Evolutionary conservation across 2,113 vertebrate genomes (phyloP).

Genomic region (Sisor rabdophorus): DNA sequence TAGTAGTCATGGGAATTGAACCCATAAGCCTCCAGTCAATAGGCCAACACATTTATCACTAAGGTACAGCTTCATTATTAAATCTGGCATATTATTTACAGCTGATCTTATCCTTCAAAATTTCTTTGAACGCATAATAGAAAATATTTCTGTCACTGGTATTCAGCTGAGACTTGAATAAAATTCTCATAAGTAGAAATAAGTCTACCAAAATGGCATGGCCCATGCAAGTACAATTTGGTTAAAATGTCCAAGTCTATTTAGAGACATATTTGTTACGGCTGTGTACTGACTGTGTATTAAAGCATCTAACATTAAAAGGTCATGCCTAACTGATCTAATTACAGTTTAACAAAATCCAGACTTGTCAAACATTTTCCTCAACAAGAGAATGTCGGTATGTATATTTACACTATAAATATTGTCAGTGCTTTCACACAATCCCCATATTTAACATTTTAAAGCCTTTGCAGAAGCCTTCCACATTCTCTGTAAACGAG

Average conservation of each 20-base stretch:
- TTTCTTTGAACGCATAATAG: slow-evolving; percentile 20
- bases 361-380: background rate
- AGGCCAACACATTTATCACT: too few species aligned
- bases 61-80: too few species aligned
- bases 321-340: background rate
- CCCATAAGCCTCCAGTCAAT: too few species aligned
- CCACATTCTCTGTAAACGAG: slow-evolving; percentile 7
- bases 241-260: slow-evolving; percentile 15
- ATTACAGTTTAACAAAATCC: slow-evolving; percentile 4
- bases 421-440: background rate
- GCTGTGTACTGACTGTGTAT: slow-evolving; percentile 15
- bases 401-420: slow-evolving; percentile 22
- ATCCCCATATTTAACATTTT: slow-evolving; percentile 10
- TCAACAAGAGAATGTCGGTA: background rate
- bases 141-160: slow-evolving; percentile 16
- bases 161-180: slow-evolving; percentile 2
- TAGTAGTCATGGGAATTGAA: too few species aligned
- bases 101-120: background rate
- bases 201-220: background rate
- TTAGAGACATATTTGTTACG: slow-evolving; percentile 28
- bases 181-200: slow-evolving; percentile 25
- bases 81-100: slow-evolving; percentile 1
- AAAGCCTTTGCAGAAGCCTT: background rate
- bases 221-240: background rate
- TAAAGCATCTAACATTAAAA: background rate